A percentile compares a stretch with the other conserved stretches of the same genome.
Conservation (phyloP, 1,140 invertebrate species). For the Cyclina sinensis region DNA sequence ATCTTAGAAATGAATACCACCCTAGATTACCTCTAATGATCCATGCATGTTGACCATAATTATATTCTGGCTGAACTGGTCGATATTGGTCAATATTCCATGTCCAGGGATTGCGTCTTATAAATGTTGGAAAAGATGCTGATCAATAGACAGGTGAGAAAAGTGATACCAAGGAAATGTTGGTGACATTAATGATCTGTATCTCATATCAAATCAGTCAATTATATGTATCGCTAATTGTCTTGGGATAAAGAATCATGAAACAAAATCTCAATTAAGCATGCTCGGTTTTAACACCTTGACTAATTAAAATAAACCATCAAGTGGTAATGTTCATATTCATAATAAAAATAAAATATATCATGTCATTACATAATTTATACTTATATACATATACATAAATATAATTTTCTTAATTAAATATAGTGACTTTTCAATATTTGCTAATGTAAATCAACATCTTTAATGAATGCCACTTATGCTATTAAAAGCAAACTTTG, state of each 20-base stretch:
- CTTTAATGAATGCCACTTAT: too few species aligned
- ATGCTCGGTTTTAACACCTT: background rate
- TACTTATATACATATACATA: too few species aligned
- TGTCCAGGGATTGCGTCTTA: slow-evolving; percentile 45
- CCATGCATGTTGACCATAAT: slow-evolving; percentile 18
- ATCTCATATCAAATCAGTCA: too few species aligned
- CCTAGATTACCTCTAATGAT: too few species aligned
- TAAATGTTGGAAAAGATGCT: background rate
- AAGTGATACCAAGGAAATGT: background rate
- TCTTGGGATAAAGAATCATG: background rate
- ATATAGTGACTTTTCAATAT: slow-evolving; percentile 10
- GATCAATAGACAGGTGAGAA: slow-evolving; percentile 56
- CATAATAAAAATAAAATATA: background rate
- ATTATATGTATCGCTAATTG: slow-evolving; percentile 33
- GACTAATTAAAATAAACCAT: background rate
- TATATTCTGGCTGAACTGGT: slow-evolving; percentile 22
- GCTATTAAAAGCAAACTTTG: too few species aligned
- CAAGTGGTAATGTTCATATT: too few species aligned
- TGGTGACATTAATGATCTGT: background rate
- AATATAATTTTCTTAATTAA: background rate
- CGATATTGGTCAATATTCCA: slow-evolving; percentile 51
- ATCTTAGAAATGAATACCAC: too few species aligned
- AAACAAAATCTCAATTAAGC: background rate
- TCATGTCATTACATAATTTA: background rate
- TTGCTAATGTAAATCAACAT: background rate